Percentiles rank a stretch among this genome's conserved stretches.
Conservation (phyloP, 2,113 vertebrate species). For the Notechis scutatus region DNA sequence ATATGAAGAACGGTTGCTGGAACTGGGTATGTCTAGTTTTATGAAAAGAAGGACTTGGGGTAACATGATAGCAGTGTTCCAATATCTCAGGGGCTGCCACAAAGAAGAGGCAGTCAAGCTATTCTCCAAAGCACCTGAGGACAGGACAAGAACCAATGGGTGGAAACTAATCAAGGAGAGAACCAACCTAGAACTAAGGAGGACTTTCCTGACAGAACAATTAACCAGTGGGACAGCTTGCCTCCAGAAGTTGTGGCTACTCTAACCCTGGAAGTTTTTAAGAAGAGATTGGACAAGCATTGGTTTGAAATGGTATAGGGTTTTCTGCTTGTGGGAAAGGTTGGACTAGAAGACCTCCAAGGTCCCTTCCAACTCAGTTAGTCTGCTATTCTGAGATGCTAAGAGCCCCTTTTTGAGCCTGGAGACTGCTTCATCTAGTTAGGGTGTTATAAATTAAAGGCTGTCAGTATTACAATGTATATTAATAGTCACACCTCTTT, state of each 20-base stretch:
- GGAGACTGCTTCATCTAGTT: slow-evolving; percentile 80
- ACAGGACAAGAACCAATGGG: neutral
- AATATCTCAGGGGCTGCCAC: neutral
- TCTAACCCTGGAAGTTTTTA: neutral
- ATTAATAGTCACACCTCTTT: slow-evolving; percentile 99
- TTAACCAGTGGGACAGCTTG: neutral
- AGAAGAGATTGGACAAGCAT: neutral
- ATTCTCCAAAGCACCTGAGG: neutral
- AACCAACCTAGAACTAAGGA: neutral
- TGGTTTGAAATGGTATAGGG: neutral
- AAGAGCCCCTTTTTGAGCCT: slow-evolving; percentile 80
- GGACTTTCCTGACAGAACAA: neutral
- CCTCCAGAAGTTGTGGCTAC: neutral
- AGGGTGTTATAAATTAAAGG: slow-evolving; percentile 97
- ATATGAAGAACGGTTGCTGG: neutral
- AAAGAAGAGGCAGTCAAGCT: neutral
- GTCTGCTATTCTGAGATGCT: slow-evolving; percentile 50
- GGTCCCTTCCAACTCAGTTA: neutral
- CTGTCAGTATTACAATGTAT: slow-evolving; percentile 99
- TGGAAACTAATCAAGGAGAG: neutral
- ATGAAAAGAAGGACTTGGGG: too few relatives aligned
- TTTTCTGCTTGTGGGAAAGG: neutral
- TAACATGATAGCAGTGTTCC: too few relatives aligned
- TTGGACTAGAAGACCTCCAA: neutral
- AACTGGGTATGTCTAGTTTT: neutral